Evolutionary conservation across 2,113 vertebrate species (phyloP).

Genomic region (Platycercus adscitus): DNA sequence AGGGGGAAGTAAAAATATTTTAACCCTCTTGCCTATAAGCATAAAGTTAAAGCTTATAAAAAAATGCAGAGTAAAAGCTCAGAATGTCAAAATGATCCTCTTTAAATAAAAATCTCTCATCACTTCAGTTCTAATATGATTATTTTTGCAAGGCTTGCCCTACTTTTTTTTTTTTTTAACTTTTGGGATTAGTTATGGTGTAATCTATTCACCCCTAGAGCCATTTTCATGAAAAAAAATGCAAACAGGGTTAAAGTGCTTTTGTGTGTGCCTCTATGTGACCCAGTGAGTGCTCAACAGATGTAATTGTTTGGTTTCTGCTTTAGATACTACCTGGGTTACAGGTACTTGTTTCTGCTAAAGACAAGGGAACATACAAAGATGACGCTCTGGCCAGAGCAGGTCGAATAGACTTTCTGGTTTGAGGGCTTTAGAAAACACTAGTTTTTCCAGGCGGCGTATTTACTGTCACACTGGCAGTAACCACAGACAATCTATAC

Average conservation of each 20-base stretch:
- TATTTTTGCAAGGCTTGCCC: constrained; percentile 26
- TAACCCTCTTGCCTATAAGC: neutral
- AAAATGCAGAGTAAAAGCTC: constrained; percentile 1
- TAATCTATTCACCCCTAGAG: neutral
- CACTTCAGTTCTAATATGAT: constrained; percentile 24
- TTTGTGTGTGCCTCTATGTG: neutral
- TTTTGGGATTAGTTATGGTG: neutral
- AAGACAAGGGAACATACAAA: neutral
- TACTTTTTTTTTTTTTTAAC: neutral
- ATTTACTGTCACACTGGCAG: neutral
- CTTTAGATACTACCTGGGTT: neutral
- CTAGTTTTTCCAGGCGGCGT: neutral
- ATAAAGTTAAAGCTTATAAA: constrained; percentile 10
- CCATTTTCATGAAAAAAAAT: constrained; percentile 12
- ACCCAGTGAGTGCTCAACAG: neutral
- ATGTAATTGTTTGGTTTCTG: neutral
- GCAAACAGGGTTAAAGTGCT: neutral
- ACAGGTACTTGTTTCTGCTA: neutral
- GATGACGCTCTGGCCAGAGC: rapidly evolving
- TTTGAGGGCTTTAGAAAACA: neutral
- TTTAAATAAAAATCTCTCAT: constrained; percentile 41
- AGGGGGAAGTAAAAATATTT: neutral
- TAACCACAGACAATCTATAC: neutral
- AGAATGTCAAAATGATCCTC: constrained; percentile 28
- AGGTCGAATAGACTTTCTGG: neutral